Base-by-base conservation (phyloP, 2,113 vertebrate genomes). In the Chascanopsetta lugubris region DNA sequence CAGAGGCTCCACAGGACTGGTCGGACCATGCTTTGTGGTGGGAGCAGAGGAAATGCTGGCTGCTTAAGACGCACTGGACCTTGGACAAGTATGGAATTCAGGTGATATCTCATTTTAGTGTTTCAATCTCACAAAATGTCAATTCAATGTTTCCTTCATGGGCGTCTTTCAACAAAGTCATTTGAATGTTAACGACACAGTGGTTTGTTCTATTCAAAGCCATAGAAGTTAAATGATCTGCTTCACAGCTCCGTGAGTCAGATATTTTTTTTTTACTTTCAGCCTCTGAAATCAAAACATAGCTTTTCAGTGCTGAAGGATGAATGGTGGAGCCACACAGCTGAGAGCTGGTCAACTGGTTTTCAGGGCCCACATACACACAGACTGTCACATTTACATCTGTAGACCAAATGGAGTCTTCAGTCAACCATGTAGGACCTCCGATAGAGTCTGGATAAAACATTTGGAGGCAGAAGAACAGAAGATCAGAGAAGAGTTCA, bases 11-110 rank as follows among this genome's bases (percentile, higher is more conserved):
- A 30, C 95, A 94, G 61, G 97, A 99, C 56, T 99, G 97, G 97
- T 99, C 97, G 8, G 96, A 99, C 80, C 95, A 97, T 61, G 97
- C 94, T 17, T 87, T 99, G 68, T 99, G 97, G 97, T 99, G 97
- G 97, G 94, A 97, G 38, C 94, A 97, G 63, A 98, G 95, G 53
- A 94, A 91, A 11, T 93, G 93, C 66, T 99, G 97, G 97, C 94
- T 99, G 70, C 90, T 98, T 54, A 98, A 94, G 87, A 99, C 97
- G 0, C 96, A 99, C 84, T 99, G 97, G 97, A 97, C 97, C 0
- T 85, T 99, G 69, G 97, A 99, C 86, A 99, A 99, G 75, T 98
- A 85, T 0, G 96, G 96, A 2, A 92, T 99, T 54, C 89, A 90
- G 89, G 89, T 89, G 75, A 71, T 8, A 10, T 30, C 26, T 13